Evolutionary conservation across 2,797 vertebrate species (phyloP).

Genomic region (Pangasius macronema): DNA sequence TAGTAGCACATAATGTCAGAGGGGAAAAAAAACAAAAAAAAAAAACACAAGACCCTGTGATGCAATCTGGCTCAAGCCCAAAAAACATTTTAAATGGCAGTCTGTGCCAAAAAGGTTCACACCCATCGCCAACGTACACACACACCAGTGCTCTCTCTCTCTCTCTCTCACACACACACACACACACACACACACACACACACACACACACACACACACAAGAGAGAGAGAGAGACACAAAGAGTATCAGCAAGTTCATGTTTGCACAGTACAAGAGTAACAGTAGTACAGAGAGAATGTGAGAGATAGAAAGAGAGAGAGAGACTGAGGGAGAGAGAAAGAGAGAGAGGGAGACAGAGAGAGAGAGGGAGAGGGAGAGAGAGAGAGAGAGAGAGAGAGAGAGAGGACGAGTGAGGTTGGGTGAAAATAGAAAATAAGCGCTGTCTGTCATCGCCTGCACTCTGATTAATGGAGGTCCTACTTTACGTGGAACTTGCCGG

Average conservation of each 20-base stretch:
- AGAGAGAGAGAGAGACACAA: conserved; percentile 57
- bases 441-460: neutral
- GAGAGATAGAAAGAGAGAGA: neutral
- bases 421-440: neutral
- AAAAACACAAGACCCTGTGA: conserved; percentile 67
- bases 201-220: neutral
- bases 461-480: conserved; percentile 17
- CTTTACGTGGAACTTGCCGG: neutral
- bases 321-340: neutral
- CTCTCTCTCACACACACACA: neutral
- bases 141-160: neutral
- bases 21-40: conserved; percentile 55
- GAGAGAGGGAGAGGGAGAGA: neutral
- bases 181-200: neutral
- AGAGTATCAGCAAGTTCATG: conserved; percentile 35
- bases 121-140: conserved; percentile 46
- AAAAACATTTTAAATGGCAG: conserved; percentile 70
- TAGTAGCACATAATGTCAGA: conserved; percentile 53
- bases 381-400: conserved; percentile 1
- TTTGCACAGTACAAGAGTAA: conserved; percentile 7
- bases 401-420: neutral
- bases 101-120: conserved; percentile 48
- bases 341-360: neutral
- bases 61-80: conserved; percentile 76
- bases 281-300: neutral